Evolutionary conservation across 64 coral and sea anemone genomes (phyloP), one percentile per base, ranked within the genome.

Genomic region (Pocillopora verrucosa): DNA sequence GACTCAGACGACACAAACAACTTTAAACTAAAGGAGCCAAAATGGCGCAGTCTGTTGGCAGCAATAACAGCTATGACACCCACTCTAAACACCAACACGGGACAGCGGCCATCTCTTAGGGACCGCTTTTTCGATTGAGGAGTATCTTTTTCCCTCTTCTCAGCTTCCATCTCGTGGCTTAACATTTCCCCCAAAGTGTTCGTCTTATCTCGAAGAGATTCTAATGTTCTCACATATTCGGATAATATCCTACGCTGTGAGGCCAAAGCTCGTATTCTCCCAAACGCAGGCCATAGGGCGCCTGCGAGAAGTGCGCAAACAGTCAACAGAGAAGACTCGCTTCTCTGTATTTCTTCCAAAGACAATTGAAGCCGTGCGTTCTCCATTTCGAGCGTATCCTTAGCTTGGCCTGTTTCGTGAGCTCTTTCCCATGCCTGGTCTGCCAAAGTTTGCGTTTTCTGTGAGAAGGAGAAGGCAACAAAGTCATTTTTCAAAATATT

Each of bases 381-480:
- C 80, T 95, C 87, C 67, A 93, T 82, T 93, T 95, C 94, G 3
- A 99, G 70, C 30, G 88, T 90, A 30, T 99, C 96, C 59, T 93
- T 99, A 41, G 87, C 88, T 78, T 95, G 79, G 30, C 94, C 94
- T 36, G 93, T 93, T 72, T 92, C 84, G 56, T 99, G 96, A 45
- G 93, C 86, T 63, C 88, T 95, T 41, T 93, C 84, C 96, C 93
- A 99, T 0, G 96, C 94, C 81, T 99, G 82, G 73, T 99, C 96
- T 17, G 96, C 96, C 1, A 99, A 58, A 10, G 74, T 88, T 65
- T 99, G 96, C 16, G 93, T 99, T 99, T 99, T 99, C 96, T 99
- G 12, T 11, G 65, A 26, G 59, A 88, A 16, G 88, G 13, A 80
- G 30, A 26, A 26, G 22, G 10, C 20, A 11, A 25, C 22, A 67